phyloP scores from a whole-genome alignment of 2,888 invertebrate species.

The Sipha maydis region DNA sequence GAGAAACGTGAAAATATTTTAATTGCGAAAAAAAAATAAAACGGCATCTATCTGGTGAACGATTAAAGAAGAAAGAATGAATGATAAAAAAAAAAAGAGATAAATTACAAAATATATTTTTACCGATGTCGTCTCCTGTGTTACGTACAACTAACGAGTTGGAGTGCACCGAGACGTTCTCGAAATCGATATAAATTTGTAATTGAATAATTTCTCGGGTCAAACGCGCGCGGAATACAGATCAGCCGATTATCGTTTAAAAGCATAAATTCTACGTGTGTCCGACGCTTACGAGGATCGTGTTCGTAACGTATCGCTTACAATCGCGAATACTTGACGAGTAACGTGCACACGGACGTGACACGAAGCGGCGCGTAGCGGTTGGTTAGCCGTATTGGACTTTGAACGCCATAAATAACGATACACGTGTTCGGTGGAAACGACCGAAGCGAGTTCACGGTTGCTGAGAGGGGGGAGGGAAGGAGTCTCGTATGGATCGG shows the following conservation, averaged over 20 bases:
- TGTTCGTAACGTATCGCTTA: too few relatives aligned
- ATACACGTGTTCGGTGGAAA: not conserved
- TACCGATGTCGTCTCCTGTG: too few relatives aligned
- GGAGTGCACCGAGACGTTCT: too few relatives aligned
- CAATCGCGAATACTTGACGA: not conserved
- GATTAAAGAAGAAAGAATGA: too few relatives aligned
- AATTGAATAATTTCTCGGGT: not conserved
- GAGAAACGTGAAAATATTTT: not conserved
- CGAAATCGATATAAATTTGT: not conserved
- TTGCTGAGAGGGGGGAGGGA: too few relatives aligned
- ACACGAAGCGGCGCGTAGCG: not conserved
- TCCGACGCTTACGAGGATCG: not conserved
- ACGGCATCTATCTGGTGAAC: not conserved
- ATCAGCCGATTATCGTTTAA: not conserved
- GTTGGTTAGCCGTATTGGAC: not conserved
- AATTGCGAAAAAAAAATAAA: not conserved
- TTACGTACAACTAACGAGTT: too few relatives aligned
- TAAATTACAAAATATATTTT: too few relatives aligned
- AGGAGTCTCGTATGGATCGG: not conserved
- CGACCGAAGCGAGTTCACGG: not conserved
- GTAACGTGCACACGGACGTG: not conserved
- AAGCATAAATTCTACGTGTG: not conserved
- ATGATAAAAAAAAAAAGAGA: too few relatives aligned
- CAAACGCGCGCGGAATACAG: not conserved
- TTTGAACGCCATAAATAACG: not conserved